Evolutionary conservation across 2,888 invertebrate genomes (phyloP), one percentile per base, ranked within the genome.

Genomic region (Temnothorax unifasciatus): DNA sequence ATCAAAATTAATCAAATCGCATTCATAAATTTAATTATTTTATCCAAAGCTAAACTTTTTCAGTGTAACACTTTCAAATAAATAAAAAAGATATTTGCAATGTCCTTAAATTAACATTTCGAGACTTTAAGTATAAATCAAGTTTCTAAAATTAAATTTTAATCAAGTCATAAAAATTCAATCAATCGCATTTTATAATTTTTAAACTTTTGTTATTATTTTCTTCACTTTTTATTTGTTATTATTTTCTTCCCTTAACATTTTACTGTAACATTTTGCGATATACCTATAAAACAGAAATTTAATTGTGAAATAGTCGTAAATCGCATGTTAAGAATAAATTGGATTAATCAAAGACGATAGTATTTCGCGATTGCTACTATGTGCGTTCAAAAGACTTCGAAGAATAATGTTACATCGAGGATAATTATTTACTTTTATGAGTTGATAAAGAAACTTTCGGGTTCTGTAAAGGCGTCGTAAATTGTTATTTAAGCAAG

Each of bases 401-500:
- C 15, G 8, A n/a, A 52, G 25, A 57, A 54, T n/a, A 57, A n/a
- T 47, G 13, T 81, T 81, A 61, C 59, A 59, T 59, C 4, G 25
- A 38, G 29, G 71, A 25, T 81, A 81, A 81, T 81, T 81, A 73
- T 81, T 81, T 81, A 81, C 59, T 81, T 81, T 81, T 81, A 81
- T 73, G 79, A 79, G 71, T 69, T 79, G 69, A 79, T 79, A 59
- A 61, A 81, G 79, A 73, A 81, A 81, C 79, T 81, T 79, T 79
- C 47, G 47, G 47, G 73, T 13, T 81, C 38, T 59, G 44, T 44
- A 34, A 34, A 77, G 73, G 73, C 79, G 59, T 73, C 79, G 73
- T 81, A 81, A 81, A 73, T 81, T 81, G 47, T 81, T 73, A 81
- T 81, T 81, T 73, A 81, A 81, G 79, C 47, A 81, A 81, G 79